phyloP scores from a whole-genome alignment of 2,113 vertebrate species.

The Chunga burmeisteri region DNA sequence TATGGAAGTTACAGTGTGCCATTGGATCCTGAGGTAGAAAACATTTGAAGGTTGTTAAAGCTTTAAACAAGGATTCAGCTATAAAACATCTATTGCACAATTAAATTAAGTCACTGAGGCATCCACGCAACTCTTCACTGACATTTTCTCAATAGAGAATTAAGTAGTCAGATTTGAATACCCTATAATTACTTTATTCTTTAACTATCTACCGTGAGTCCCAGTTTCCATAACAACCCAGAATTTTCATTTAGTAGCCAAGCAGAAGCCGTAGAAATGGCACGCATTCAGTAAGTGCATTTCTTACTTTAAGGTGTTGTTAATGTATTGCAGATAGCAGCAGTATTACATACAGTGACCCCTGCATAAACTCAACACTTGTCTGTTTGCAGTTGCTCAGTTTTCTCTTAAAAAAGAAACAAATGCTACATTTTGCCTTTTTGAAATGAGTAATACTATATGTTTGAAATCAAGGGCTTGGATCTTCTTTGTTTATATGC shows the following conservation, averaged over 20 bases:
- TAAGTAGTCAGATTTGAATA: slow-evolving; percentile 48
- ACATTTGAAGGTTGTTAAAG: background rate
- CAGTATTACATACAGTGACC: background rate
- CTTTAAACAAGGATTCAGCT: background rate
- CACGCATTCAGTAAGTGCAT: slow-evolving; percentile 11
- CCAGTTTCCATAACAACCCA: slow-evolving; percentile 63
- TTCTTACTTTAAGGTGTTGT: slow-evolving; percentile 30
- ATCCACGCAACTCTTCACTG: slow-evolving; percentile 25
- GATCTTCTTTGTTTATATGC: background rate
- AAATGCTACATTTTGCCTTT: background rate
- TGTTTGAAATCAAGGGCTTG: background rate
- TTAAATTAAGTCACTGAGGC: slow-evolving; percentile 52
- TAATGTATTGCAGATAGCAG: slow-evolving; percentile 5
- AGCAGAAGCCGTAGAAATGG: slow-evolving; percentile 46
- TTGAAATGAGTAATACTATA: background rate
- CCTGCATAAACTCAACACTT: background rate
- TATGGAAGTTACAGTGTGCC: background rate
- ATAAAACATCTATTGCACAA: slow-evolving; percentile 36
- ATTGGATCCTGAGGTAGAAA: background rate
- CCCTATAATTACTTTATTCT: slow-evolving; percentile 63
- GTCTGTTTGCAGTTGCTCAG: background rate
- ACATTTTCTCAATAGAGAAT: slow-evolving; percentile 58
- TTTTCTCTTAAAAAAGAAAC: background rate
- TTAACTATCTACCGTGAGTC: slow-evolving; percentile 46
- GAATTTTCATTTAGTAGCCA: slow-evolving; percentile 56